Base-by-base conservation (phyloP, 2,797 vertebrate genomes). In the Carduelis carduelis region DNA sequence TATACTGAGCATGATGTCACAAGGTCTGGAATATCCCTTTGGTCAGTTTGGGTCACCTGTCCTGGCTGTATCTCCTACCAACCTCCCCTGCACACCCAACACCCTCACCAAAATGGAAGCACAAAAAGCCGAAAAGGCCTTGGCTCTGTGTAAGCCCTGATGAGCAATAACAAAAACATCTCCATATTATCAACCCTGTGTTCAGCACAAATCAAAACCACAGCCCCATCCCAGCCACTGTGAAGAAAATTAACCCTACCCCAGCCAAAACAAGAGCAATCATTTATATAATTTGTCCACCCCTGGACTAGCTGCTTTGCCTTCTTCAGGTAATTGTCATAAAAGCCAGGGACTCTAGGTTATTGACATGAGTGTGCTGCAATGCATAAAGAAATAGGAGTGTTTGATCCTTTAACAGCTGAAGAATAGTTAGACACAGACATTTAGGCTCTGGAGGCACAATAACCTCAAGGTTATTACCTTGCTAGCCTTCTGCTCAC, bases 21-120 rank as follows among this genome's bases (percentile, higher is more conserved):
- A 30, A 4, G 47, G 6, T 39, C n/a, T 77, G 63, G 28, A 61
- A 46, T 9, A 39, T 30, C 14, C 24, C 30, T 41, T 7, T 69
- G 47, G 14, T 30, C 47, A 69, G 4, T 32, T 30, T 20, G 41
- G 9, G 16, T 61, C 49, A 39, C 30, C 34, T 77, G 11, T 39
- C 24, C n/a, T 10, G 5, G n/a, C 9, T 6, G 3, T 37, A 39
- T 27, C 46, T 14, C 39, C 39, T 53, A 27, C 39, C 47, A 61
- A 0, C 17, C 17, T 77, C 21, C 9, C 17, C 18, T 6, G 7
- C 1, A 34, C 6, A 13, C 39, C 41, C 47, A 53, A 4, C 11
- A 34, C 15, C 34, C 47, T 47, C 47, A 30, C 11, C 30, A 61
- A 20, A 0, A 0, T 14, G 39, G 23, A 30, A 9, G 3, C 4